Evolutionary conservation across 2,797 vertebrate species (phyloP).

Genomic region (Aplochiton taeniatus): DNA sequence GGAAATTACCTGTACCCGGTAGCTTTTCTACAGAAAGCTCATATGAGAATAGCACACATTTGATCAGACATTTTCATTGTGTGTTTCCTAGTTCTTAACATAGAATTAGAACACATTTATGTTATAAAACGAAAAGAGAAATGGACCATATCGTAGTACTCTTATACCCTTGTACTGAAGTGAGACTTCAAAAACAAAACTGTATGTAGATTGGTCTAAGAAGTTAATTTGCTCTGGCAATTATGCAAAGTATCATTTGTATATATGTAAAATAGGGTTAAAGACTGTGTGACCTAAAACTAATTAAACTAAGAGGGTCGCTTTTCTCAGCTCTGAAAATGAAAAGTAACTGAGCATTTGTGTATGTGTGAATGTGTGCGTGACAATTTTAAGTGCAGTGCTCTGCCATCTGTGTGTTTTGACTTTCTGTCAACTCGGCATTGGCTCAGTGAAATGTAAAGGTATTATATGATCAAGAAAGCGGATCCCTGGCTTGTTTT

Average conservation of each 20-base stretch:
- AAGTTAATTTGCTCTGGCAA: slow-evolving; percentile 46
- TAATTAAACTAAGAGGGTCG: slow-evolving; percentile 37
- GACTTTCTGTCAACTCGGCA: slow-evolving; percentile 16
- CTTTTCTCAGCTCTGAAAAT: slow-evolving; percentile 44
- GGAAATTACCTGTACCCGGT: slow-evolving; percentile 9
- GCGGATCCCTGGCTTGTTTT: slow-evolving; percentile 25
- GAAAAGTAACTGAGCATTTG: slow-evolving; percentile 38
- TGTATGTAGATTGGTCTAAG: slow-evolving; percentile 15
- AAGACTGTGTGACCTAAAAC: slow-evolving; percentile 32
- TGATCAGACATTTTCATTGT: slow-evolving; percentile 9
- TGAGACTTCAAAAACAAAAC: slow-evolving; percentile 17
- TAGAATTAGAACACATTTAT: background rate
- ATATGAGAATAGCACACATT: slow-evolving; percentile 14
- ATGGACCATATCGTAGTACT: slow-evolving; percentile 14
- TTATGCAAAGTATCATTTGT: slow-evolving; percentile 70
- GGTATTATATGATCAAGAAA: slow-evolving; percentile 1
- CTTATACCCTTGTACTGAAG: slow-evolving; percentile 11
- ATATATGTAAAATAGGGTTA: slow-evolving; percentile 30
- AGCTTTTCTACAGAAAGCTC: slow-evolving; percentile 19
- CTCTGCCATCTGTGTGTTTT: slow-evolving; percentile 25
- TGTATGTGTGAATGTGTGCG: slow-evolving; percentile 24
- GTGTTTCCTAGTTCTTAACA: background rate
- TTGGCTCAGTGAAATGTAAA: slow-evolving; percentile 18
- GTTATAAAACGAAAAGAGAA: slow-evolving; percentile 18
- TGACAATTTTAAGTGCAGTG: background rate